phyloP scores from a whole-genome alignment of 2,888 invertebrate species.

The Standfussiana lucernea region DNA sequence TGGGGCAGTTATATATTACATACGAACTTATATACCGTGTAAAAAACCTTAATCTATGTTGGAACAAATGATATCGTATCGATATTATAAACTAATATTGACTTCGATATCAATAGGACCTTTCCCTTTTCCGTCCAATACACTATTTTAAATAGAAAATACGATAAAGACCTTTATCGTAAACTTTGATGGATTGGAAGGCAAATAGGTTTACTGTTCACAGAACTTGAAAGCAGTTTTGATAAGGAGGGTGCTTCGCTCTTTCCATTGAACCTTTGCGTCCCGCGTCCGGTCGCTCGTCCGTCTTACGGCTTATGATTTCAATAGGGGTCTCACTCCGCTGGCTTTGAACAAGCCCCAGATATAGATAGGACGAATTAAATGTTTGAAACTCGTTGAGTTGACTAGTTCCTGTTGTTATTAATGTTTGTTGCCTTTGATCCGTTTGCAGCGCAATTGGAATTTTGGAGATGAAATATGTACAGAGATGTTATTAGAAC shows the following conservation, averaged over 20 bases:
- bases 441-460: conserved; percentile 36
- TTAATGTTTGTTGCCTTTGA: conserved; percentile 66
- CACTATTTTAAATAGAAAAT: conserved; percentile 69
- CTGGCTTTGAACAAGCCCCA: conserved; percentile 65
- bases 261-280: conserved; percentile 71
- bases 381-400: conserved; percentile 64
- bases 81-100: conserved; percentile 69
- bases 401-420: conserved; percentile 60
- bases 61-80: conserved; percentile 58
- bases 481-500: conserved; percentile 23
- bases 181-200: conserved; percentile 76
- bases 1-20: conserved; percentile 42
- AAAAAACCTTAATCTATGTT: conserved; percentile 62
- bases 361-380: conserved; percentile 65
- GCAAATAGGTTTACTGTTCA: conserved; percentile 75
- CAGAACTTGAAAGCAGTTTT: conserved; percentile 76
- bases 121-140: conserved; percentile 56
- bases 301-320: conserved; percentile 69
- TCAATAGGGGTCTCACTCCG: conserved; percentile 71
- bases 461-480: conserved; percentile 37
- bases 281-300: conserved; percentile 65
- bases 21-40: conserved; percentile 31
- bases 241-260: conserved; percentile 73
- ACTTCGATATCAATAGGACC: conserved; percentile 56
- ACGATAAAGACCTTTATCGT: conserved; percentile 71